Evolutionary conservation across 2,113 vertebrate species (phyloP).

Genomic region (Gymnobelideus leadbeateri): DNA sequence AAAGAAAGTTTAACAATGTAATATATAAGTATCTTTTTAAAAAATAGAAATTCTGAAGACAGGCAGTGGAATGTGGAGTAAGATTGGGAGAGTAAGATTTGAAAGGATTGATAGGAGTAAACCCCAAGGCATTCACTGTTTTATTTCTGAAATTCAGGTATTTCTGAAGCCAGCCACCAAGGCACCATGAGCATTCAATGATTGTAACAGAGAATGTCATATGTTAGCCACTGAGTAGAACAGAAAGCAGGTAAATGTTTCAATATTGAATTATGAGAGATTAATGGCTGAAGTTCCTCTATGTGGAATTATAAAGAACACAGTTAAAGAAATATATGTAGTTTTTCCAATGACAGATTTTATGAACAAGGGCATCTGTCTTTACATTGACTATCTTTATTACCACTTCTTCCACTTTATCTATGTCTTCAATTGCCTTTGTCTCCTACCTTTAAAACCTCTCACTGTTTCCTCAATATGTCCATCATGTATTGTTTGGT

Average conservation of each 20-base stretch:
- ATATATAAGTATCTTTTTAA: constrained; percentile 69
- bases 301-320: constrained; percentile 7
- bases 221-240: not conserved
- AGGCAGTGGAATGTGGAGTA: constrained; percentile 50
- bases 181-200: constrained; percentile 17
- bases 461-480: constrained; percentile 10
- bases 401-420: not conserved
- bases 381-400: not conserved
- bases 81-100: constrained; percentile 37
- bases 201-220: not conserved
- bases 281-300: constrained; percentile 22
- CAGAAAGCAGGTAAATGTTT: constrained; percentile 32
- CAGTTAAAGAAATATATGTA: constrained; percentile 25
- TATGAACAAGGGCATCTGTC: not conserved
- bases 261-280: not conserved
- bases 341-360: not conserved
- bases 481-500: not conserved
- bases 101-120: constrained; percentile 50
- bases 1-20: constrained; percentile 70
- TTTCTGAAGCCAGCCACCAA: not conserved
- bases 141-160: constrained; percentile 49
- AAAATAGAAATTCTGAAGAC: constrained; percentile 43
- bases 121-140: not conserved
- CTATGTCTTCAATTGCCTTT: constrained; percentile 11
- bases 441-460: constrained; percentile 17